These are phyloP conservation scores for Marasmarcha lunaedactyla DNA, from an alignment of 2,888 invertebrate genomes.

Conservation along the genomic window DNA sequence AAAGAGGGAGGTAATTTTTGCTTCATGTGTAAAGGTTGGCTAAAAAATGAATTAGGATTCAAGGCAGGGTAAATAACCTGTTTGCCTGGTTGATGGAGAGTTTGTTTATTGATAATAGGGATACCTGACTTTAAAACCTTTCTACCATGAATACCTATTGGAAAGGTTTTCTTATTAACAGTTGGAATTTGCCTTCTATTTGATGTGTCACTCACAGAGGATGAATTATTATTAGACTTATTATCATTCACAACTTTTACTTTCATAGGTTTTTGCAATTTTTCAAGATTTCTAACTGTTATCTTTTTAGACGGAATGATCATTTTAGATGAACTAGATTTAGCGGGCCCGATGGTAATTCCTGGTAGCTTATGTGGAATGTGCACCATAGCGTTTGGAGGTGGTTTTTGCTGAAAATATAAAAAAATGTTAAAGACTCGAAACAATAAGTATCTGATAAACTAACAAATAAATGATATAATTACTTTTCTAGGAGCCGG, in stretches of 20 bases:
- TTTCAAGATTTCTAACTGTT: constrained; percentile 27
- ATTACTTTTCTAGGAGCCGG: constrained; percentile 48
- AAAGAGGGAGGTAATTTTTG: constrained; percentile 5
- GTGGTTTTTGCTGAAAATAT: constrained; percentile 36
- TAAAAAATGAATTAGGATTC: too few species aligned
- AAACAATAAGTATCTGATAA: background rate
- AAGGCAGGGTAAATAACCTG: too few species aligned
- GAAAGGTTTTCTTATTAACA: too few species aligned
- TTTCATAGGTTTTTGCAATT: constrained; percentile 13
- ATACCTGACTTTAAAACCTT: too few species aligned
- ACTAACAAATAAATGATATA: background rate
- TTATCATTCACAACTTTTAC: constrained; percentile 14
- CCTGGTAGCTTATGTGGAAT: constrained; percentile 39
- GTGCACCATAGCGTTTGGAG: constrained; percentile 51
- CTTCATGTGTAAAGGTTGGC: background rate
- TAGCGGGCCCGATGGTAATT: constrained; percentile 32
- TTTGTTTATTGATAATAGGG: too few species aligned
- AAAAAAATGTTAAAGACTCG: background rate
- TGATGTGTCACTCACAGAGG: too few species aligned
- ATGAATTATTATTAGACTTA: background rate
- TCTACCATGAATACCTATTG: too few species aligned
- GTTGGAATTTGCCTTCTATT: too few species aligned
- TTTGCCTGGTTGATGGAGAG: too few species aligned
- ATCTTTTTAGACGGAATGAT: constrained; percentile 30
- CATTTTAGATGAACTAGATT: too few species aligned